Conservation (phyloP, 2,888 invertebrate genomes). For the Andrena praecox region DNA sequence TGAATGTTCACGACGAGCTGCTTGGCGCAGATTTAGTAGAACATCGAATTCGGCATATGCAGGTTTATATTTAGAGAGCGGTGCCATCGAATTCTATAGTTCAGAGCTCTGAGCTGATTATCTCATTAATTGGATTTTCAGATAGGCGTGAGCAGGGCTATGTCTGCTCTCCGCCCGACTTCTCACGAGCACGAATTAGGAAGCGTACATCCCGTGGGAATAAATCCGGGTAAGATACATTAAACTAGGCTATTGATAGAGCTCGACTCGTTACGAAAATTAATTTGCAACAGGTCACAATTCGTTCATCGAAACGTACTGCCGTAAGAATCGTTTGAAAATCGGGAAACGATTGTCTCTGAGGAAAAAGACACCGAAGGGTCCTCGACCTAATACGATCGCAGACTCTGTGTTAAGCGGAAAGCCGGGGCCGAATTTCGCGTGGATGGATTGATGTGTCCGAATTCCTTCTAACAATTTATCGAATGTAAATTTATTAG, state of each 20-base stretch:
- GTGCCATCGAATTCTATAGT: slow-evolving; percentile 3
- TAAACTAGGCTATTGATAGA: not conserved
- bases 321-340: slow-evolving; percentile 61
- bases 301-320: slow-evolving; percentile 77
- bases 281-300: slow-evolving; percentile 79
- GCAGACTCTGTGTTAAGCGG: slow-evolving; percentile 25
- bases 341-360: slow-evolving; percentile 54
- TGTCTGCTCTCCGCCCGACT: slow-evolving; percentile 90
- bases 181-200: slow-evolving; percentile 85
- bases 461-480: slow-evolving; percentile 33
- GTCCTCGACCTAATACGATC: slow-evolving; percentile 40
- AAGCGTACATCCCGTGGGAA: slow-evolving; percentile 87
- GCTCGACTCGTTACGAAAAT: slow-evolving; percentile 18
- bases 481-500: slow-evolving; percentile 65
- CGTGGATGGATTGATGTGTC: slow-evolving; percentile 72
- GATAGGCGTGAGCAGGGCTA: slow-evolving; percentile 90
- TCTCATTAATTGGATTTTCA: slow-evolving; percentile 57
- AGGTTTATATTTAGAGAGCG: slow-evolving; percentile 84
- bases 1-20: slow-evolving; percentile 94
- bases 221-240: slow-evolving; percentile 89
- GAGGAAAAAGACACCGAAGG: slow-evolving; percentile 50
- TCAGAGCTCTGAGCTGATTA: slow-evolving; percentile 6
- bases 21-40: slow-evolving; percentile 96
- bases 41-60: slow-evolving; percentile 91
- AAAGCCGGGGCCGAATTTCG: slow-evolving; percentile 63